Evolutionary conservation across 2,888 invertebrate species (phyloP).

Genomic region (Sphinx pinastri): DNA sequence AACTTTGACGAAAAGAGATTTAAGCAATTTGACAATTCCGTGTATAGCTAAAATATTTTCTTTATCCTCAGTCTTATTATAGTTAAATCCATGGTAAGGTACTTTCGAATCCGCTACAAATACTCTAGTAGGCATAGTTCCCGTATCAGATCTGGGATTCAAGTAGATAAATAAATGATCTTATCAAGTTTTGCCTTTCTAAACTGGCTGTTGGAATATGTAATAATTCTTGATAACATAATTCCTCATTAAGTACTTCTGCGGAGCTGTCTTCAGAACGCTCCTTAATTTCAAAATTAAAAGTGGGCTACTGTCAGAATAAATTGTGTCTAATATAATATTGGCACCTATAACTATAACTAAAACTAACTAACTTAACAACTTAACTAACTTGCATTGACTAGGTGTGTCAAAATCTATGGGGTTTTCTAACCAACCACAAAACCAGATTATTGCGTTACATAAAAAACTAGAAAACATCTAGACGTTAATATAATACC

Average conservation of each 20-base stretch:
- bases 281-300: no score
- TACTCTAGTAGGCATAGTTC: not conserved
- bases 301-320: no score
- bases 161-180: conserved; percentile 32
- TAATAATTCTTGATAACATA: not conserved
- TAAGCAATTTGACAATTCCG: not conserved
- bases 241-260: not conserved
- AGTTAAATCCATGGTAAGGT: not conserved
- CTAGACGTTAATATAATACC: conserved; percentile 14
- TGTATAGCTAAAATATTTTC: not conserved
- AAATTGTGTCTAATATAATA: no score
- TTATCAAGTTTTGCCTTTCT: conserved; percentile 6
- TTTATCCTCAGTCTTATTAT: not conserved
- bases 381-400: no score
- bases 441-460: not conserved
- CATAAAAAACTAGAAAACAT: conserved; percentile 6
- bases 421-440: not conserved
- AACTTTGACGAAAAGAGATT: not conserved
- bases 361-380: no score
- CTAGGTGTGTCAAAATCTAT: not conserved
- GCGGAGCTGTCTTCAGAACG: no score
- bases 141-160: not conserved
- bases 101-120: not conserved
- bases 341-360: no score
- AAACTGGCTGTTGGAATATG: not conserved